Conservation (phyloP, 1,140 invertebrate species). For the Conopomorpha cramerella region DNA sequence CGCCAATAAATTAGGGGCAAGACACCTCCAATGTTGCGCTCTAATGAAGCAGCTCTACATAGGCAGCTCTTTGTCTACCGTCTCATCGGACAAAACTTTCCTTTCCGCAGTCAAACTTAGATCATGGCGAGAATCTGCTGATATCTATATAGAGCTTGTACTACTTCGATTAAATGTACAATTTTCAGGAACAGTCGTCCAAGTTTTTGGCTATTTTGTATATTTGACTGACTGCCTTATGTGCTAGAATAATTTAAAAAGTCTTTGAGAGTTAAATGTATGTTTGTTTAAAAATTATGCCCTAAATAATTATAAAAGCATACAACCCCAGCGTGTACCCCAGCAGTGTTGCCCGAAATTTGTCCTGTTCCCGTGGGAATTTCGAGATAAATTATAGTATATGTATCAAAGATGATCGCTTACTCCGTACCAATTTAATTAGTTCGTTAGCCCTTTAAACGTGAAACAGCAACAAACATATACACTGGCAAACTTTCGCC, state of each 20-base stretch:
- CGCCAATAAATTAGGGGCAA: constrained; percentile 26
- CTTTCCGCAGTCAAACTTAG: constrained; percentile 49
- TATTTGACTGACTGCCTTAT: constrained; percentile 3
- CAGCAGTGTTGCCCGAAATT: too few relatives aligned
- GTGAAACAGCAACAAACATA: too few relatives aligned
- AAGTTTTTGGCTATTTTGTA: not conserved
- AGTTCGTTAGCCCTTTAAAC: too few relatives aligned
- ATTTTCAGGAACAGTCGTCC: not conserved
- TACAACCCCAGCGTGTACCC: too few relatives aligned
- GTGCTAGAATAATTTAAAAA: not conserved
- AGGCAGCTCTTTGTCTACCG: constrained; percentile 39
- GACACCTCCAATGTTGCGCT: constrained; percentile 16
- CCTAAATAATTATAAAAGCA: not conserved
- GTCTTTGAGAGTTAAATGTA: not conserved
- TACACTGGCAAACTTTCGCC: too few relatives aligned
- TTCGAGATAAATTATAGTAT: too few relatives aligned
- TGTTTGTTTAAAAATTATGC: not conserved
- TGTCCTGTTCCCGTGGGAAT: too few relatives aligned
- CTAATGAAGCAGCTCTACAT: constrained; percentile 33
- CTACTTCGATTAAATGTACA: constrained; percentile 13
- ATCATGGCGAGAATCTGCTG: constrained; percentile 26
- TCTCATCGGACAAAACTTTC: constrained; percentile 43
- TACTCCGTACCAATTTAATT: too few relatives aligned
- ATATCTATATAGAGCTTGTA: constrained; percentile 6
- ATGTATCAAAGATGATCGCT: too few relatives aligned